phyloP scores from a whole-genome alignment of 2,888 invertebrate genomes.

The Clepsis dumicolana region DNA sequence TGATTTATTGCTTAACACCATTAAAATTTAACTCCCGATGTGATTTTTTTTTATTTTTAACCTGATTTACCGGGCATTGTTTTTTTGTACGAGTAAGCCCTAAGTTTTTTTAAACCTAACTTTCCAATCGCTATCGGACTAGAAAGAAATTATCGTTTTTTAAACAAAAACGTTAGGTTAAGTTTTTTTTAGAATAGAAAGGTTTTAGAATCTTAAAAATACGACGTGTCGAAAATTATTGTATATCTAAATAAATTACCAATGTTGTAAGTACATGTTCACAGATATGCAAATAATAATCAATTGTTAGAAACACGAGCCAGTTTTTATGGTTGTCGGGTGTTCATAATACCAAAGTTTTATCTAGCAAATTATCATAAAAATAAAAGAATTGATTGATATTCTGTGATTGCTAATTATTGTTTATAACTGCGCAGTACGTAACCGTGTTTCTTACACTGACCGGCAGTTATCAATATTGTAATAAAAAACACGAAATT shows the following conservation, averaged over 20 bases:
- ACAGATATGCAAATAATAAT: background rate
- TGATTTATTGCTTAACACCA: no score
- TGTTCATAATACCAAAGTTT: background rate
- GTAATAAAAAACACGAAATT: constrained; percentile 6
- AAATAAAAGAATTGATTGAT: background rate
- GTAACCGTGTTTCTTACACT: background rate
- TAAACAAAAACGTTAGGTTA: no score
- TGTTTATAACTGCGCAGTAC: constrained; percentile 1
- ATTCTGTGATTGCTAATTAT: background rate
- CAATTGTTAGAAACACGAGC: background rate
- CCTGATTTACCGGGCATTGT: no score
- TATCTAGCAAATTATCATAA: background rate
- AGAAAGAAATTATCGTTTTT: no score
- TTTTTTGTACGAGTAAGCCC: no score
- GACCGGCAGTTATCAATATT: background rate
- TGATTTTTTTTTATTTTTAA: no score
- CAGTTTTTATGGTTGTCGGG: background rate
- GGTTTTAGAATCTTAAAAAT: no score
- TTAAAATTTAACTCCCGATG: no score
- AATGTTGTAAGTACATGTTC: background rate
- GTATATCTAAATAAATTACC: background rate
- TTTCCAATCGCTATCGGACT: no score
- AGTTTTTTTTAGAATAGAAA: no score
- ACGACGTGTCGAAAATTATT: background rate
- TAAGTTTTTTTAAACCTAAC: no score